These are phyloP conservation scores for Lobophora halterata DNA, from an alignment of 2,888 invertebrate species.

Conservation along the genomic window DNA sequence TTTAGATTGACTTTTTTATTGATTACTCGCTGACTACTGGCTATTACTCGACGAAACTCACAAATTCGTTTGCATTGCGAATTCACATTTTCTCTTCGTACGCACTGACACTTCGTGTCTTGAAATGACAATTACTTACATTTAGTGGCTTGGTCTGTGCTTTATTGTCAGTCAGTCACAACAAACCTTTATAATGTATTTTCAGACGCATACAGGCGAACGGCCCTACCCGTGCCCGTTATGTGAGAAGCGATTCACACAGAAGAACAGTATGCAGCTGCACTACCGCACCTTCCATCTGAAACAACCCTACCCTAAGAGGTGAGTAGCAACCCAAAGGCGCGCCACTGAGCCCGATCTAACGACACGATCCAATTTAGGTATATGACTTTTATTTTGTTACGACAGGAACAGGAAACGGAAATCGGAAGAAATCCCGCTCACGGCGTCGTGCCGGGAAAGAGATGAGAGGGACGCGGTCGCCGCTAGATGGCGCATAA, in stretches of 20 bases:
- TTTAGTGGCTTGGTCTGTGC: too few relatives aligned
- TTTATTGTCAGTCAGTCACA: too few relatives aligned
- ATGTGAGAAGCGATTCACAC: slow-evolving; percentile 65
- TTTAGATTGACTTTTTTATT: too few relatives aligned
- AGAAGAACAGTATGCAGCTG: slow-evolving; percentile 60
- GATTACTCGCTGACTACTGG: too few relatives aligned
- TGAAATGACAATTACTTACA: too few relatives aligned
- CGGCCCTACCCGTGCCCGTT: slow-evolving; percentile 52
- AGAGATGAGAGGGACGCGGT: slow-evolving; percentile 23
- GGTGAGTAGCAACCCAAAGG: too few relatives aligned
- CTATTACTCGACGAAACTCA: too few relatives aligned
- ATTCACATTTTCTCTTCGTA: too few relatives aligned
- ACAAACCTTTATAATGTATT: too few relatives aligned
- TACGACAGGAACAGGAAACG: slow-evolving; percentile 48
- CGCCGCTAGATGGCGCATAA: slow-evolving; percentile 21
- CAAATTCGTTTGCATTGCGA: too few relatives aligned
- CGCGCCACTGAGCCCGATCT: too few relatives aligned
- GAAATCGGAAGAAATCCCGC: slow-evolving; percentile 36
- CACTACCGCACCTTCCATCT: slow-evolving; percentile 62
- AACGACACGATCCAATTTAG: not conserved
- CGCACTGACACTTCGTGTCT: too few relatives aligned
- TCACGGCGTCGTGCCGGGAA: slow-evolving; percentile 28
- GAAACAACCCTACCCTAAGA: slow-evolving; percentile 64
- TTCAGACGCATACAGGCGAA: slow-evolving; percentile 64
- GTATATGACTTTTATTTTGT: not conserved